Percentiles rank a stretch among this genome's conserved stretches.
These are phyloP conservation scores for Atethmia centrago DNA, from an alignment of 2,888 invertebrate genomes.

Conservation along the genomic window DNA sequence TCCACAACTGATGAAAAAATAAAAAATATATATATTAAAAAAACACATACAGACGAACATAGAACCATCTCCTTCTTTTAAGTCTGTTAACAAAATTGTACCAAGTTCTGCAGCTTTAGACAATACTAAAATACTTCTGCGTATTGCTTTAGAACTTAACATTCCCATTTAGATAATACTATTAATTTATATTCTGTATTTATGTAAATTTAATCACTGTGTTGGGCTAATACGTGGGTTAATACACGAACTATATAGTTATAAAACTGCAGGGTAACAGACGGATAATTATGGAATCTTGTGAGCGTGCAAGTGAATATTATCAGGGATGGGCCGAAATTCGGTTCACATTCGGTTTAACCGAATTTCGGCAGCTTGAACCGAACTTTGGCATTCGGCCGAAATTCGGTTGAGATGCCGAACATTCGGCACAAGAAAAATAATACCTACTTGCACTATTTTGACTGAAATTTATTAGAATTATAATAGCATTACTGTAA, in stretches of 20 bases:
- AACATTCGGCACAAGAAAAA: too few relatives aligned
- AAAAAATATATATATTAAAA: too few relatives aligned
- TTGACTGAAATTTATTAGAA: too few relatives aligned
- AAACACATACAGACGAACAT: too few relatives aligned
- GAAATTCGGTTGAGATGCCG: too few relatives aligned
- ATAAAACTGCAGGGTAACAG: constrained; percentile 60
- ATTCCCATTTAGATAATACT: constrained; percentile 46
- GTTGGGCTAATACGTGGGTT: constrained; percentile 52
- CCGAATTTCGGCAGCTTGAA: too few relatives aligned
- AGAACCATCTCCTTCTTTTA: too few relatives aligned
- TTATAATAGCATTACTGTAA: too few relatives aligned
- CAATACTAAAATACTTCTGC: constrained; percentile 11
- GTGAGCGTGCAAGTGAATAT: constrained; percentile 32
- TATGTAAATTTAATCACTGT: constrained; percentile 67
- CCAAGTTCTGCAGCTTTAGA: constrained; percentile 10
- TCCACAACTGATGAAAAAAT: too few relatives aligned
- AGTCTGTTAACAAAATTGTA: constrained; percentile 17
- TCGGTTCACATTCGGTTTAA: too few relatives aligned
- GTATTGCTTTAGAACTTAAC: constrained; percentile 26
- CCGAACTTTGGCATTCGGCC: too few relatives aligned
- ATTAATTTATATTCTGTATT: constrained; percentile 58
- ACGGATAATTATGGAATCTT: constrained; percentile 48
- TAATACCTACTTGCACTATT: too few relatives aligned
- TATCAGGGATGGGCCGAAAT: constrained; percentile 6
- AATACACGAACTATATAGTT: constrained; percentile 57